Evolutionary conservation across 2,888 invertebrate species (phyloP).

Genomic region (Watsonalla binaria): DNA sequence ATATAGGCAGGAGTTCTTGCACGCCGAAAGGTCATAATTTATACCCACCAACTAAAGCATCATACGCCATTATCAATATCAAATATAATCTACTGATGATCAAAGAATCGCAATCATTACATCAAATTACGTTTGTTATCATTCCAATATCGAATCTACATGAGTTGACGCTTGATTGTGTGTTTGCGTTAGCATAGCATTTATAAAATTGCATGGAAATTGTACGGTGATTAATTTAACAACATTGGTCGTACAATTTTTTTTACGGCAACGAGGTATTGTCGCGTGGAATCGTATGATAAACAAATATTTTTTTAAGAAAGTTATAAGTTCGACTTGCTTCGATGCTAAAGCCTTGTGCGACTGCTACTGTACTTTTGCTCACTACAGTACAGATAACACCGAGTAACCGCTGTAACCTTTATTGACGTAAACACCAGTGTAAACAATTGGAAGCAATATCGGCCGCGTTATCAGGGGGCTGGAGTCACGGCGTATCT

Average conservation of each 20-base stretch:
- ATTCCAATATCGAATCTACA: neutral
- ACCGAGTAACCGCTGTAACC: slow-evolving; percentile 12
- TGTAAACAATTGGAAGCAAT: slow-evolving; percentile 18
- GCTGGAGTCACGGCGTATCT: slow-evolving; percentile 9
- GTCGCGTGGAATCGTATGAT: no score
- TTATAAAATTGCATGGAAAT: no score
- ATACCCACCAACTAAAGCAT: no score
- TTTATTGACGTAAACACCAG: slow-evolving; percentile 20
- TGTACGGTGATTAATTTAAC: no score
- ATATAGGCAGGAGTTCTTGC: neutral
- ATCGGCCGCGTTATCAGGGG: slow-evolving; percentile 19
- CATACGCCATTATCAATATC: neutral
- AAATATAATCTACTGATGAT: neutral
- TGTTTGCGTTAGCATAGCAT: no score
- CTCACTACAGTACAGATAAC: neutral
- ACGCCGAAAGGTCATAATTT: neutral
- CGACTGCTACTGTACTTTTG: no score
- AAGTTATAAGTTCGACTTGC: no score
- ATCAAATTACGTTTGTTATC: neutral
- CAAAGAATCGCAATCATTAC: neutral
- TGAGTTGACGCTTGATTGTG: no score
- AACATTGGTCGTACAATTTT: no score
- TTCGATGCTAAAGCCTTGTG: no score
- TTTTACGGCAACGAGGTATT: no score
- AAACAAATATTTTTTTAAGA: no score